Base-by-base conservation (phyloP, 1,140 invertebrate genomes). In the Tetramorium simillimum region DNA sequence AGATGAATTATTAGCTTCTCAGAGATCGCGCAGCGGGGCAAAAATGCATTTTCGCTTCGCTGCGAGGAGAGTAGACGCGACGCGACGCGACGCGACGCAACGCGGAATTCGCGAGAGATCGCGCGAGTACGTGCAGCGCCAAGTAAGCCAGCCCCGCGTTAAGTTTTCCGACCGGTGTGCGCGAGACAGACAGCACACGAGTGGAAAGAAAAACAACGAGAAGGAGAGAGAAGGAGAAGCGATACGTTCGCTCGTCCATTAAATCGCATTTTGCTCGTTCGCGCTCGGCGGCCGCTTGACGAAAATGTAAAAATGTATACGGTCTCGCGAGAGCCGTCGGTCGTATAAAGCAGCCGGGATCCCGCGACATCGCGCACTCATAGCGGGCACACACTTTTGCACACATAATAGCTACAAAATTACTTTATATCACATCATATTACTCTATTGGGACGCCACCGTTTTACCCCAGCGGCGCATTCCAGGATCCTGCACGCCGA, bases 1-100 rank as follows among this genome's bases (percentile, higher is more conserved):
- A 67, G 62, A 82, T 81, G 53, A 86, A 86, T 86, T 81, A 86
- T 81, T 69, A 67, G 75, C 33, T 46, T 69, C 51, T 80, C 24
- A 21, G 40, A 84, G 53, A 73, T 84, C 72, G 80, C 69, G n/a
- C 37, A 16, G 53, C 14, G 49, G 6, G 16, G 75, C 33, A 46
- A 46, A 62, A 67, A 81, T 81, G 81, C 69, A 86, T 86, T 86
- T 86, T 86, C 62, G 53, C 43, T 80, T 51, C 33, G 46, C 51
- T 53, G 4, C 40, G 21, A 40, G 51, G 40, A 69, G 33, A 33
- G 6, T 5, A 21, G 28, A 28, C 24, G 10, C 33, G 51, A 24
- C 28, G 43, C 4, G 28, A 28, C 24, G 10, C 33, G 51, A 24
- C 28, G 43, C 4, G 40, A 80, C 24, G 24, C 9, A 21, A 80